Conservation (phyloP, 2,113 vertebrate genomes). For the Grammomys surdaster region DNA sequence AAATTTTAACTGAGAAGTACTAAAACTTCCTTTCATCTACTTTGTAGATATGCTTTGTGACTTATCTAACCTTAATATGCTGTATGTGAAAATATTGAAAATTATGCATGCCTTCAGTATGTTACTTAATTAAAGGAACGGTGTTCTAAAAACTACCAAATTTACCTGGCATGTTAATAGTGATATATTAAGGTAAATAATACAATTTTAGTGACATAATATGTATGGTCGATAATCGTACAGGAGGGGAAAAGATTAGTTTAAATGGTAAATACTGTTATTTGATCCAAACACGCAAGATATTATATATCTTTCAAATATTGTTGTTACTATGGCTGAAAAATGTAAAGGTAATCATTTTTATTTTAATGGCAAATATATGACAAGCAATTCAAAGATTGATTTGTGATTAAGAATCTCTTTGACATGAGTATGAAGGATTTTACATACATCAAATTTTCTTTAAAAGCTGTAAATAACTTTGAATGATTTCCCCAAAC, state of each 20-base stretch:
- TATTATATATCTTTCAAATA: background rate
- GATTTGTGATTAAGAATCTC: background rate
- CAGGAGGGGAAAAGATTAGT: background rate
- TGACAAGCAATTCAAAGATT: background rate
- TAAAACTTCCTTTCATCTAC: background rate
- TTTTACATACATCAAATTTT: background rate
- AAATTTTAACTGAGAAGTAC: background rate
- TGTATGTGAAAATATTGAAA: conserved; percentile 39
- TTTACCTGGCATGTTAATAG: background rate
- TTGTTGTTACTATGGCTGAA: background rate
- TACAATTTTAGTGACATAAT: background rate
- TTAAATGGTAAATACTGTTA: background rate
- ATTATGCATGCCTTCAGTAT: background rate
- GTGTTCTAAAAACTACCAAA: background rate
- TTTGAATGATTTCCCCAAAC: accelerated
- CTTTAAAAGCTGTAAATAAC: accelerated
- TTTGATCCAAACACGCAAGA: background rate
- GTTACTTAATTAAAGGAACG: background rate
- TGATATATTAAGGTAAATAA: background rate
- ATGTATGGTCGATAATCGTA: background rate
- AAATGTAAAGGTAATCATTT: background rate
- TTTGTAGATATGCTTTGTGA: background rate
- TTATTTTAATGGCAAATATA: background rate
- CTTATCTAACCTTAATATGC: background rate
- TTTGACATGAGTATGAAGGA: background rate